phyloP scores from a whole-genome alignment of 1,140 invertebrate genomes.

The Drosophila tristis region DNA sequence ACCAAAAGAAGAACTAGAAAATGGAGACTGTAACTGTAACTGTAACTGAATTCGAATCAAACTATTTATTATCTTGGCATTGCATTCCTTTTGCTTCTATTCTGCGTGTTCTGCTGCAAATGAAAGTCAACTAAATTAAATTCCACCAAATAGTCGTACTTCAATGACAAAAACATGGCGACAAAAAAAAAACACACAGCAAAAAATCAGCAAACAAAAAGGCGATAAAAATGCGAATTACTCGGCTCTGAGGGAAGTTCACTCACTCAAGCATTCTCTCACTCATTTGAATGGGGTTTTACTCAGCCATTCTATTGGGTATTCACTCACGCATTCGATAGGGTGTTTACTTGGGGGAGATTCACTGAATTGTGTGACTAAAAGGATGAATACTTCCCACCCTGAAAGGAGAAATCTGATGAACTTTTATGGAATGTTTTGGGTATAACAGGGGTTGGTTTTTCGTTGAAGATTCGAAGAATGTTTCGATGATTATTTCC shows the following conservation, averaged over 20 bases:
- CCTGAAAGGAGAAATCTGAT: no score
- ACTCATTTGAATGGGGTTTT: no score
- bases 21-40: background rate
- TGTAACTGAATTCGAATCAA: slow-evolving; percentile 45
- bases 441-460: no score
- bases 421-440: no score
- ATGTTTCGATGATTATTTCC: no score
- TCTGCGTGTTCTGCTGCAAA: slow-evolving; percentile 26
- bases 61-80: slow-evolving; percentile 49
- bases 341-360: no score
- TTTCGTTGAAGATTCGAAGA: no score
- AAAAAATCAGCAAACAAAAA: background rate
- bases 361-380: no score
- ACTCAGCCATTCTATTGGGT: no score
- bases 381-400: no score
- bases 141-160: slow-evolving; percentile 37
- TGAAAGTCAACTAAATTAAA: slow-evolving; percentile 58
- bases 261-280: background rate
- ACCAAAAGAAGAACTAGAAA: background rate
- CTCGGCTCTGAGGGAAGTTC: background rate
- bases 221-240: slow-evolving; percentile 9
- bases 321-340: no score
- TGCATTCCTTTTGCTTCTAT: slow-evolving; percentile 14
- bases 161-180: slow-evolving; percentile 15
- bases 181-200: slow-evolving; percentile 8